A percentile compares a stretch with the other conserved stretches of the same genome.
phyloP scores from a whole-genome alignment of 2,113 vertebrate species.

The Solenodon paradoxus region DNA sequence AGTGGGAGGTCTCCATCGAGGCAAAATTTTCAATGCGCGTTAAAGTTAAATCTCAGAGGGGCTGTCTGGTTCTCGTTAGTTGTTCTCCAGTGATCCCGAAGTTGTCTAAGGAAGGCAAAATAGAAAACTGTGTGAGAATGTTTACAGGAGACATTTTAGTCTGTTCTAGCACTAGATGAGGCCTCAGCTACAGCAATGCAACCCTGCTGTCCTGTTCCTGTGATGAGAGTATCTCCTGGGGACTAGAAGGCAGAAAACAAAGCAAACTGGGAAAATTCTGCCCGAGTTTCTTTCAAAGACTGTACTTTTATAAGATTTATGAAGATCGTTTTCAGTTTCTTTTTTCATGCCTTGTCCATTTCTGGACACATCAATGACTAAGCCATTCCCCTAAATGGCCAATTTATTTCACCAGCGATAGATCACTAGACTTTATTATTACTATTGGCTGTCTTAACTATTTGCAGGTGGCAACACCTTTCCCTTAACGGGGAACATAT shows the following conservation, averaged over 20 bases:
- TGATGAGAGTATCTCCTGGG: not conserved
- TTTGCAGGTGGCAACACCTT: not conserved
- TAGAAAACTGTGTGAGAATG: not conserved
- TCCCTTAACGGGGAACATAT: not conserved
- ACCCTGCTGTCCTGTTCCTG: not conserved
- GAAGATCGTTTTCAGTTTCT: not conserved
- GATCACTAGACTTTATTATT: not conserved
- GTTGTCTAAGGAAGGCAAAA: slow-evolving; percentile 82
- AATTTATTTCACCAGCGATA: not conserved
- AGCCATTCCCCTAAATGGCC: not conserved
- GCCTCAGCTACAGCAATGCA: not conserved
- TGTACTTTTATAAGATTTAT: not conserved
- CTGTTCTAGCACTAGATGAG: not conserved
- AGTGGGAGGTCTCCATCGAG: slow-evolving; percentile 37
- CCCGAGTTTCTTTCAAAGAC: not conserved
- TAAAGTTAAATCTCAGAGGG: rapidly evolving
- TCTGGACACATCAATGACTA: not conserved
- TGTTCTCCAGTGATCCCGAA: slow-evolving; percentile 91
- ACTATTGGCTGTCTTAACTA: not conserved
- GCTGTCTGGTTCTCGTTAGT: slow-evolving; percentile 83
- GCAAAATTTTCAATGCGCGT: slow-evolving; percentile 66
- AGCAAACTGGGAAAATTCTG: not conserved
- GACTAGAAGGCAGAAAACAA: not conserved
- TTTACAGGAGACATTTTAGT: not conserved
- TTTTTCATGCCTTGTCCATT: not conserved